Conservation (phyloP, 2,888 invertebrate species). For the Drosophila paucipuncta region DNA sequence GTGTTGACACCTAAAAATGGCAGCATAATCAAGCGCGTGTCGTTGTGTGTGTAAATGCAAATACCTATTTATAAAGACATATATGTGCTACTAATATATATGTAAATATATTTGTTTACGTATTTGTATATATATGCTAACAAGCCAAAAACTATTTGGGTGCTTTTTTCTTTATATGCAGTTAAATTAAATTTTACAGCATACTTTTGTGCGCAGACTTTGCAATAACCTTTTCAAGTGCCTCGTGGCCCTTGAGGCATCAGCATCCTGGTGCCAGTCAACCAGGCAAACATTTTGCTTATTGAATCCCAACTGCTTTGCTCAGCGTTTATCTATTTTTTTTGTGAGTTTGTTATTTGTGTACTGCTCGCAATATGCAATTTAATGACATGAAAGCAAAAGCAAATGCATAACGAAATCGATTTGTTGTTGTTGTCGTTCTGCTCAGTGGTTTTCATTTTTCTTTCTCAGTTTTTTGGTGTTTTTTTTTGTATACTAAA, state of each 20-base stretch:
- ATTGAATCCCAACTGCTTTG: constrained; percentile 19
- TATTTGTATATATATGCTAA: not conserved
- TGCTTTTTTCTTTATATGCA: not conserved
- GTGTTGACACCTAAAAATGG: constrained; percentile 36
- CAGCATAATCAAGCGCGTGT: constrained; percentile 44
- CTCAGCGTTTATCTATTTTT: not conserved
- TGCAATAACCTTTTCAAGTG: constrained; percentile 50
- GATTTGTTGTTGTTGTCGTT: constrained; percentile 34
- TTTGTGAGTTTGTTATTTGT: not conserved
- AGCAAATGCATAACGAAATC: constrained; percentile 38
- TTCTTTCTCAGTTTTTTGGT: not conserved
- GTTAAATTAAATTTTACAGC: constrained; percentile 42
- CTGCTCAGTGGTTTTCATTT: constrained; percentile 2
- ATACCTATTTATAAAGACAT: not conserved
- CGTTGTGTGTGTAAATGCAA: constrained; percentile 11
- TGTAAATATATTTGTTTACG: too few relatives aligned
- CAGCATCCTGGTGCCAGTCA: not conserved
- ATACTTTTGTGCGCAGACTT: constrained; percentile 69
- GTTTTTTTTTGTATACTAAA: not conserved
- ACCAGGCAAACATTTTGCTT: constrained; percentile 2
- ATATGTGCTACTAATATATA: not conserved
- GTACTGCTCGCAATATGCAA: constrained; percentile 16
- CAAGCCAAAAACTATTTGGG: not conserved
- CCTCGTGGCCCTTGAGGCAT: not conserved
- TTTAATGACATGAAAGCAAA: constrained; percentile 24